Percentiles rank a stretch among this genome's conserved stretches.
Conservation (phyloP, 2,888 invertebrate species). For the Scaptomyza flava region DNA sequence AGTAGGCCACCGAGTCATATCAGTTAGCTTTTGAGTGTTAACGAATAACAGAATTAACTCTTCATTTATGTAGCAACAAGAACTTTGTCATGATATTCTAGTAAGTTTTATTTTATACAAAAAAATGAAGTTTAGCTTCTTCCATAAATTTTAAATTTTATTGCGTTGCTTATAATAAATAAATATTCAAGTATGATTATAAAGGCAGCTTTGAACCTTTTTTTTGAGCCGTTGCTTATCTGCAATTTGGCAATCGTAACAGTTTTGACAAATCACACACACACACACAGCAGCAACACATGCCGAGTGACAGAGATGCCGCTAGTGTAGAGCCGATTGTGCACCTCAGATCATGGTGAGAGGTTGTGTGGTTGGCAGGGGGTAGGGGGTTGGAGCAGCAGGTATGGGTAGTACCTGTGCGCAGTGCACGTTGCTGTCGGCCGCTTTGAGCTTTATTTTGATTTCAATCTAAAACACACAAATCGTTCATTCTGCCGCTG, state of each 20-base stretch:
- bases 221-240: conserved; percentile 56
- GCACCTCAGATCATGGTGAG: neutral
- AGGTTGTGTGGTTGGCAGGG: neutral
- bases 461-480: conserved; percentile 80
- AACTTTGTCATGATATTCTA: conserved; percentile 10
- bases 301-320: conserved; percentile 49
- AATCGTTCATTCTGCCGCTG: conserved; percentile 72
- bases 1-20: conserved; percentile 5
- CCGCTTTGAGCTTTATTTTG: conserved; percentile 76
- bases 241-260: conserved; percentile 76
- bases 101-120: neutral
- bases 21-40: conserved; percentile 36
- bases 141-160: neutral
- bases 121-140: neutral
- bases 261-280: conserved; percentile 77
- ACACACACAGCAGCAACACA: conserved; percentile 19
- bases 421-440: conserved; percentile 56
- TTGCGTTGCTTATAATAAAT: conserved; percentile 1
- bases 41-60: conserved; percentile 25
- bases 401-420: conserved; percentile 53
- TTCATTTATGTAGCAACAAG: conserved; percentile 11
- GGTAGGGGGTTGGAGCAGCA: neutral
- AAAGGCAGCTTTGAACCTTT: conserved; percentile 27
- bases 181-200: neutral
- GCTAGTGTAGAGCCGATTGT: conserved; percentile 45